Conservation (phyloP, 1,140 invertebrate genomes). For the Pissodes strobi region DNA sequence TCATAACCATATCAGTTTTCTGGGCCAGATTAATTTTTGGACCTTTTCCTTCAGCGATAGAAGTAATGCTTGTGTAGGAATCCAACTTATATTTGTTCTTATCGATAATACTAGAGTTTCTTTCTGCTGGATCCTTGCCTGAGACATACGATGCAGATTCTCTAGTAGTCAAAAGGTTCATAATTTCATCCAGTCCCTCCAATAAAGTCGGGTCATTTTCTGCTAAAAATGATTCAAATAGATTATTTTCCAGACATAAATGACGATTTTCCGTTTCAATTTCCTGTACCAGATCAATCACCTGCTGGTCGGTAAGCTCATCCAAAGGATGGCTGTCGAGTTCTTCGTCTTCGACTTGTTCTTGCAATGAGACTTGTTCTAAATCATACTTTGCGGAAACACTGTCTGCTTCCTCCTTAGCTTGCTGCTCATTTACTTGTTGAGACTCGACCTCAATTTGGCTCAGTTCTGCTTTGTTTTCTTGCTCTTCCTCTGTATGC, state of each 20-base stretch:
- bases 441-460: no score
- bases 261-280: conserved; percentile 30
- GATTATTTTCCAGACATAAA: conserved; percentile 24
- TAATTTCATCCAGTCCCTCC: conserved; percentile 33
- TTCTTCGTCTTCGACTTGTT: no score
- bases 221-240: conserved; percentile 30
- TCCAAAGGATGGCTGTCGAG: conserved; percentile 36
- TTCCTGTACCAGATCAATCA: conserved; percentile 32
- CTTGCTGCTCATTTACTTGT: no score
- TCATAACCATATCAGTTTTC: conserved; percentile 47
- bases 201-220: conserved; percentile 26
- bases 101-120: no score
- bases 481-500: no score
- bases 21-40: conserved; percentile 45
- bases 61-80: conserved; percentile 33
- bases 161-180: conserved; percentile 6
- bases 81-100: conserved; percentile 15
- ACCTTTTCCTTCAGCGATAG: conserved; percentile 33
- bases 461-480: no score
- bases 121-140: neutral
- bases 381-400: no score
- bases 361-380: no score
- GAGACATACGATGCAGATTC: neutral
- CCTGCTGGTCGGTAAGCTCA: conserved; percentile 31
- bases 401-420: no score